phyloP scores from a whole-genome alignment of 2,888 invertebrate genomes.

The Odontocolon sp. region DNA sequence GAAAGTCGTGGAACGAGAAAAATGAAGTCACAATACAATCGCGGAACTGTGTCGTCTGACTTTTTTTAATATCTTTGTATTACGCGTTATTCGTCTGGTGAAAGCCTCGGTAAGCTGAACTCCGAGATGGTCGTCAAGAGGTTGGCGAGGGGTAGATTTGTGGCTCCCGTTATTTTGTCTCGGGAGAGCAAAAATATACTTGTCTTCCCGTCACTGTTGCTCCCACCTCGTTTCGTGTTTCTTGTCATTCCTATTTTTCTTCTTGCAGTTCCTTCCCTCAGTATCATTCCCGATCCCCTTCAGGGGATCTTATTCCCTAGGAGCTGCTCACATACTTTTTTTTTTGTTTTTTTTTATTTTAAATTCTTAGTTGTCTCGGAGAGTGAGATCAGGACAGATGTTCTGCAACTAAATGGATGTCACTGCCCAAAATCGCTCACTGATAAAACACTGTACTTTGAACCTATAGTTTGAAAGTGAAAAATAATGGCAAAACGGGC shows the following conservation, averaged over 20 bases:
- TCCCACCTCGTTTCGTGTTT: constrained; percentile 21
- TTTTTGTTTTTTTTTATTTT: constrained; percentile 9
- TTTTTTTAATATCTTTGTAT: constrained; percentile 10
- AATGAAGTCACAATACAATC: constrained; percentile 55
- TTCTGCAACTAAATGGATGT: constrained; percentile 17
- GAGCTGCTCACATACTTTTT: neutral
- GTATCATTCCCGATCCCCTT: neutral
- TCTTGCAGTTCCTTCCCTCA: neutral
- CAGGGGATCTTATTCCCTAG: neutral
- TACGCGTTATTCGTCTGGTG: too few relatives aligned
- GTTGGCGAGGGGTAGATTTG: constrained; percentile 32
- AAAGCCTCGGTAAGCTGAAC: too few relatives aligned
- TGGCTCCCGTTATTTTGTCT: constrained; percentile 40
- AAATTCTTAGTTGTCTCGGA: neutral
- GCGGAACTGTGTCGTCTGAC: constrained; percentile 20
- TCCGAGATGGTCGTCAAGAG: neutral
- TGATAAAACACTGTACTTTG: neutral
- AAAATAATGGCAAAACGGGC: too few relatives aligned
- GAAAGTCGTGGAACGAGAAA: constrained; percentile 44
- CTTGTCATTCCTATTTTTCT: neutral
- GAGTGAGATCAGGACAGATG: constrained; percentile 25
- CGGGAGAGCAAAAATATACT: constrained; percentile 38
- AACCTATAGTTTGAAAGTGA: too few relatives aligned
- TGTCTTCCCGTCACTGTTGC: neutral
- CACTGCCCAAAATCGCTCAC: neutral